phyloP scores from a whole-genome alignment of 2,797 vertebrate genomes.

The Erethizon dorsatum region DNA sequence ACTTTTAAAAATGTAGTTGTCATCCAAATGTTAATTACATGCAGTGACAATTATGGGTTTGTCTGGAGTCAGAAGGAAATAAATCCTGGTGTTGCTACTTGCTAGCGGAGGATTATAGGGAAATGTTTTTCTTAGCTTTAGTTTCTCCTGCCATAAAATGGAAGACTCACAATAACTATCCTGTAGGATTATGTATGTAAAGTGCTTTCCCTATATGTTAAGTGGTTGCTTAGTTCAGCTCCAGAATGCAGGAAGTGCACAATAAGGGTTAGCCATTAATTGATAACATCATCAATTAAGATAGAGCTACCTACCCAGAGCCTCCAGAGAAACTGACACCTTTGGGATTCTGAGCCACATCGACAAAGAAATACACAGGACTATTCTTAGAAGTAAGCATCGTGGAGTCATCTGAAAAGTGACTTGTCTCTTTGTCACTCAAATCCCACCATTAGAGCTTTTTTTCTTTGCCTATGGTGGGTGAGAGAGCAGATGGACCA shows the following conservation, averaged over 20 bases:
- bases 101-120: background rate
- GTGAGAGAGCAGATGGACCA: background rate
- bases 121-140: background rate
- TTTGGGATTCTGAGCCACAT: background rate
- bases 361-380: fast-evolving
- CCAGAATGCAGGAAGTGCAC: background rate
- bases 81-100: background rate
- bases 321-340: background rate
- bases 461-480: background rate
- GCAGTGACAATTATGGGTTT: background rate
- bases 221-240: background rate
- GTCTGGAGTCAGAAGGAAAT: background rate
- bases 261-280: fast-evolving
- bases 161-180: background rate
- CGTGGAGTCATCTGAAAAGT: background rate
- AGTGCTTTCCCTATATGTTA: fast-evolving
- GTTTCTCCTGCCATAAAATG: background rate
- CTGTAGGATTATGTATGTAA: fast-evolving
- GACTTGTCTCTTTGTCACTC: background rate
- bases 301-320: background rate
- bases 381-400: background rate
- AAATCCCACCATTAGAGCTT: fast-evolving
- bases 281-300: fast-evolving
- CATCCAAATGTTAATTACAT: background rate
- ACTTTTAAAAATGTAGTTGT: background rate